Base-by-base conservation (phyloP, 2,888 invertebrate genomes). In the Acronicta aceris region DNA sequence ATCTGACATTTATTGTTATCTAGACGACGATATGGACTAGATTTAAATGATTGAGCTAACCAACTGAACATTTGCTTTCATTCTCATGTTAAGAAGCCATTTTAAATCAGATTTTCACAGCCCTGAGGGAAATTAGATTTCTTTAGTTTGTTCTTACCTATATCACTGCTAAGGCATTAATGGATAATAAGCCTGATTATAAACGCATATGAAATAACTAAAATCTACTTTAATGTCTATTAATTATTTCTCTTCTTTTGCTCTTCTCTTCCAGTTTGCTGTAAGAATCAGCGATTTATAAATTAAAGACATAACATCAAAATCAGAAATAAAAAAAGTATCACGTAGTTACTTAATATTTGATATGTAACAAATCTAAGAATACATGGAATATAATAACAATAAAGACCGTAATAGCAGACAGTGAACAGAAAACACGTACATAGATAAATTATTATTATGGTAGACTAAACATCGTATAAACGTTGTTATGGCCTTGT, bases 401-500 rank as follows among this genome's bases (percentile, higher is more conserved):
- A 59, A 48, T 71, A 56, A 67, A 67, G 53, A 70, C 55, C 30
- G 58, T 65, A 57, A 50, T 59, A 70, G 57, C 41, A 59, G 49
- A 57, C 71, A 71, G 70, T 73, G 76, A 76, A 75, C 70, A 58
- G 70, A 76, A 79, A 78, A 69, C 74, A 78, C 60, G 73, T 74
- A 78, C 60, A 72, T 74, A 66, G 65, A 76, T 52, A 59, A 66
- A 74, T 75, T 64, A 78, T 79, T 64, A 73, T 59, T 60, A 74
- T 61, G 72, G 76, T 73, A 72, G 69, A 68, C 71, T 67, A 65
- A 79, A 67, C 49, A 55, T 56, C 53, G 62, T 58, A 66, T 65
- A 65, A 74, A 79, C 76, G 65, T 71, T 79, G 80, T 82, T 80
- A 82, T 74, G 56, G 65, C 57, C 64, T 59, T 69, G 76, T 83